Evolutionary conservation across 2,797 vertebrate species (phyloP).

Genomic region (Cichlasoma orientale): DNA sequence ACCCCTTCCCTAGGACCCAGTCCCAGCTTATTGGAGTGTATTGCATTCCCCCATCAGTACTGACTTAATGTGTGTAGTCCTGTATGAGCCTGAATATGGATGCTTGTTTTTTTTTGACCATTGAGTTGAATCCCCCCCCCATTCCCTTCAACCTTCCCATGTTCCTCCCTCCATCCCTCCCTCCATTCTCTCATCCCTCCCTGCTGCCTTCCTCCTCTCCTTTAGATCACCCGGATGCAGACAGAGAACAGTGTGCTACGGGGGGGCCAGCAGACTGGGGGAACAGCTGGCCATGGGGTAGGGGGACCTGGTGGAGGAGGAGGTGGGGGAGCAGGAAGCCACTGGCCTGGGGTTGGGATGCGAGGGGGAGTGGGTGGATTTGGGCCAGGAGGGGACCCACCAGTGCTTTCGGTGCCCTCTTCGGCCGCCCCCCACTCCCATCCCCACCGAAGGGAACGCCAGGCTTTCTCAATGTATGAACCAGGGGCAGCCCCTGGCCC

Average conservation of each 20-base stretch:
- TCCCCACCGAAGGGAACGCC: conserved; percentile 88
- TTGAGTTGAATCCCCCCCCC: conserved; percentile 61
- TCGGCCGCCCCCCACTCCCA: conserved; percentile 63
- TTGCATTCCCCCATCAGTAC: conserved; percentile 18
- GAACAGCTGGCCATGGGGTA: conserved; percentile 69
- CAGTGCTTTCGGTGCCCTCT: conserved; percentile 60
- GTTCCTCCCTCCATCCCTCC: conserved; percentile 49
- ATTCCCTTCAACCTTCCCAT: conserved; percentile 55
- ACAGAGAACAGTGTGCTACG: conserved; percentile 92
- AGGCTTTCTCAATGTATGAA: conserved; percentile 97
- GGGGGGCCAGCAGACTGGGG: conserved; percentile 90
- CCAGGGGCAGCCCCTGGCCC: conserved; percentile 87
- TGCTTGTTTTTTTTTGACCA: conserved; percentile 68
- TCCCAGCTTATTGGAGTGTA: conserved; percentile 17
- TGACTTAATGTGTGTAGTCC: conserved; percentile 38
- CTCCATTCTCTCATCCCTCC: conserved; percentile 54
- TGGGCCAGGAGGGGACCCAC: conserved; percentile 61
- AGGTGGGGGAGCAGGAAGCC: conserved; percentile 63
- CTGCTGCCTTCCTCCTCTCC: conserved; percentile 67
- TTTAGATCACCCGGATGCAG: conserved; percentile 97
- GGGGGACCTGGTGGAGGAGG: conserved; percentile 66
- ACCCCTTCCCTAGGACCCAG: conserved; percentile 12
- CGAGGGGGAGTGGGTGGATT: conserved; percentile 63
- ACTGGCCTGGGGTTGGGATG: conserved; percentile 69
- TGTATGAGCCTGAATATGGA: conserved; percentile 43